Percentiles rank a stretch among this genome's conserved stretches.
Conservation (phyloP, 2,888 invertebrate species). For the Entomobrya multifasciata region DNA sequence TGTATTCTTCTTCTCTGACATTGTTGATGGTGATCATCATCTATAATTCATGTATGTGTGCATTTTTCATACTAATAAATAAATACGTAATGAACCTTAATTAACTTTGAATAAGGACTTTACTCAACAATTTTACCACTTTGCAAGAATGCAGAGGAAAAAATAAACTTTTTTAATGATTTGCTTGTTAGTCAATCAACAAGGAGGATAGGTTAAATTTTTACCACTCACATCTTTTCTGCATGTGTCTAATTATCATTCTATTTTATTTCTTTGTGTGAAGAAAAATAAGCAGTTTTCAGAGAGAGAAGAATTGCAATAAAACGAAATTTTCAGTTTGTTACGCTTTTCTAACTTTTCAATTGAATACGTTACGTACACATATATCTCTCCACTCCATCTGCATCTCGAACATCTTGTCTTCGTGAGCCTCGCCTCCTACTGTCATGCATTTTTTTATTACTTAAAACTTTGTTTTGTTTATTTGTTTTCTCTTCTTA, state of each 20-base stretch:
- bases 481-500: no score
- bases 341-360: slow-evolving; percentile 60
- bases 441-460: slow-evolving; percentile 2
- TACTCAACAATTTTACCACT: neutral
- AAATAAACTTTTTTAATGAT: slow-evolving; percentile 16
- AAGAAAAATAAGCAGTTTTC: no score
- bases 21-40: slow-evolving; percentile 16
- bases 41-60: slow-evolving; percentile 9
- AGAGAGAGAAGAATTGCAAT: no score
- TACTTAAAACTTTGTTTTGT: neutral
- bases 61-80: neutral
- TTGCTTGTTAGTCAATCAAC: slow-evolving; percentile 43
- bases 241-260: slow-evolving; percentile 28
- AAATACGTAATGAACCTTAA: slow-evolving; percentile 22
- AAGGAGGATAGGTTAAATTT: slow-evolving; percentile 28
- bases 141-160: neutral
- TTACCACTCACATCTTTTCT: slow-evolving; percentile 1
- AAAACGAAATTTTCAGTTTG: slow-evolving; percentile 25
- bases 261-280: neutral
- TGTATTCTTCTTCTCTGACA: slow-evolving; percentile 4
- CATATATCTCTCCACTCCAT: neutral
- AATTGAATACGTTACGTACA: no score
- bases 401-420: neutral
- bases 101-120: no score
- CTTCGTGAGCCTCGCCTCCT: slow-evolving; percentile 3